These are phyloP conservation scores for Ara ararauna DNA, from an alignment of 2,797 vertebrate genomes.

Conservation along the genomic window DNA sequence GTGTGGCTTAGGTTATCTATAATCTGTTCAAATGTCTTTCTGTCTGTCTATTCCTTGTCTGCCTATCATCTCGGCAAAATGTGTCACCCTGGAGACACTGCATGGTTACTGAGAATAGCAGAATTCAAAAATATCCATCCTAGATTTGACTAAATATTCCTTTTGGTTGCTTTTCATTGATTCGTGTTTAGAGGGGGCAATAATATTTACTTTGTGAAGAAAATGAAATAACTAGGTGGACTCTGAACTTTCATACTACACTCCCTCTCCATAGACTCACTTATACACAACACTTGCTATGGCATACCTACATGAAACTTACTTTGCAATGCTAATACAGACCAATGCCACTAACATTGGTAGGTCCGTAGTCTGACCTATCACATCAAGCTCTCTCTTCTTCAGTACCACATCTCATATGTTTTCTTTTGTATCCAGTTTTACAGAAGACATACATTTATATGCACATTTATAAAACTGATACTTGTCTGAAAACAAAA, in stretches of 20 bases:
- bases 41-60: background rate
- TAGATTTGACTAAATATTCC: background rate
- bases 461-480: background rate
- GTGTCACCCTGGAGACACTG: rapidly evolving
- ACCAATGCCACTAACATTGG: background rate
- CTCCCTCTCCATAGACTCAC: background rate
- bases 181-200: background rate
- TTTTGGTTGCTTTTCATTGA: background rate
- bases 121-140: background rate
- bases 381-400: background rate
- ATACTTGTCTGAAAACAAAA: slow-evolving; percentile 46
- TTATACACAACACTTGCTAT: background rate
- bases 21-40: background rate
- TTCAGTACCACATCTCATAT: background rate
- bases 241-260: background rate
- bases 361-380: background rate
- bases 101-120: background rate
- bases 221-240: background rate
- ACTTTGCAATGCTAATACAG: background rate
- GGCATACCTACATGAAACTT: background rate
- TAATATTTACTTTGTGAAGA: background rate
- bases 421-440: background rate
- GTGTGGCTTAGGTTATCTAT: background rate
- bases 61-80: background rate
- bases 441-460: background rate